Percentiles rank a stretch among this genome's conserved stretches.
Evolutionary conservation across 2,113 vertebrate genomes (phyloP).

Genomic region (Trogon surrucura): DNA sequence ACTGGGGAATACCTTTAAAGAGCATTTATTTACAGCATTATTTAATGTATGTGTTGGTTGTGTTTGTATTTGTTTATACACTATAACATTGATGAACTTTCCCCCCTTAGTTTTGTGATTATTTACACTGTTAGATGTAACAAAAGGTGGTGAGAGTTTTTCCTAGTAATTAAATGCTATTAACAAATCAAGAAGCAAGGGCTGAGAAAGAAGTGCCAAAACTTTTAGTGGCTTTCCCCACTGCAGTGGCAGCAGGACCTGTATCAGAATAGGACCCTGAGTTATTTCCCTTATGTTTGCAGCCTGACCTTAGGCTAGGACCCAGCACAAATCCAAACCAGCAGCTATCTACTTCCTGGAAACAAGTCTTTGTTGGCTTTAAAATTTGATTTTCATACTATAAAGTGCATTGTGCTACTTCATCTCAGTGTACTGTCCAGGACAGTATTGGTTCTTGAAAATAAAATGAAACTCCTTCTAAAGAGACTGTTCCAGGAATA

Average conservation of each 20-base stretch:
- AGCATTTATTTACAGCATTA: neutral
- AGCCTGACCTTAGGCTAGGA: neutral
- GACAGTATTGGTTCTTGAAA: neutral
- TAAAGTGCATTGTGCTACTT: neutral
- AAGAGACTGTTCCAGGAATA: neutral
- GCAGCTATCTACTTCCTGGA: neutral
- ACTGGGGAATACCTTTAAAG: neutral
- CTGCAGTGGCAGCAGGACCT: neutral
- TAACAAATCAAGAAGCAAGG: neutral
- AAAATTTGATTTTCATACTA: neutral
- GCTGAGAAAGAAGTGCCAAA: neutral
- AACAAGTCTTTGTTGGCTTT: neutral
- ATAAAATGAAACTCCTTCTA: neutral
- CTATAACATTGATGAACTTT: neutral
- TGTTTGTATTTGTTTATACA: neutral
- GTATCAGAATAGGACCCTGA: neutral
- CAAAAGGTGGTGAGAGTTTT: neutral
- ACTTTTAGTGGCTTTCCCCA: neutral
- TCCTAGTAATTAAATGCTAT: neutral
- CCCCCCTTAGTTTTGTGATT: neutral
- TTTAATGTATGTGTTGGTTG: neutral
- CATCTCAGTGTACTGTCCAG: neutral
- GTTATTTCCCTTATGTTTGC: neutral
- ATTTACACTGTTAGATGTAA: neutral
- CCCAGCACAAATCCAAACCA: neutral